Percentiles rank a stretch among this genome's conserved stretches.
phyloP scores from a whole-genome alignment of 1,140 invertebrate species.

The Metopolophium dirhodum region DNA sequence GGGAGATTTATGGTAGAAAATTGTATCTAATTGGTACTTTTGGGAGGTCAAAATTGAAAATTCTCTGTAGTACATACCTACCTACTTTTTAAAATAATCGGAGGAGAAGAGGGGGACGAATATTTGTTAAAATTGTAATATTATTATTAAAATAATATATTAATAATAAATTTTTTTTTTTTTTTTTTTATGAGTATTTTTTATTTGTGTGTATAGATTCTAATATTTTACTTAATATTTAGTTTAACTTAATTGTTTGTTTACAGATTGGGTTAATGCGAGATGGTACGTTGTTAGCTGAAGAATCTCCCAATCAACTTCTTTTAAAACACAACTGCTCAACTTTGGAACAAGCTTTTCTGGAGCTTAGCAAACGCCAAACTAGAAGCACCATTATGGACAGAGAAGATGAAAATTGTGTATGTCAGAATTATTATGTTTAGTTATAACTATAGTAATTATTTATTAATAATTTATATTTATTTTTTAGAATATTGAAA shows the following conservation, averaged over 20 bases:
- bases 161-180: too few relatives aligned
- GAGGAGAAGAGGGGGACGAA: too few relatives aligned
- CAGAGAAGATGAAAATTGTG: conserved; percentile 59
- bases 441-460: neutral
- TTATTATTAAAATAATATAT: too few relatives aligned
- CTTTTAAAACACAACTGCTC: conserved; percentile 64
- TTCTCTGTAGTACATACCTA: too few relatives aligned
- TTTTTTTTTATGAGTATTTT: neutral
- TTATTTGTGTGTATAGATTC: neutral
- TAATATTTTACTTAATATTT: neutral
- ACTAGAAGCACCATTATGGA: conserved; percentile 56
- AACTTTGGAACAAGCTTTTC: conserved; percentile 65
- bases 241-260: neutral
- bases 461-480: neutral
- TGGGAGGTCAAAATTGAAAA: too few relatives aligned
- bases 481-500: conserved; percentile 58
- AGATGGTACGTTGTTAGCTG: conserved; percentile 68
- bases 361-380: conserved; percentile 59
- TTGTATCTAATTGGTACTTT: too few relatives aligned
- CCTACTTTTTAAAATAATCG: too few relatives aligned
- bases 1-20: too few relatives aligned
- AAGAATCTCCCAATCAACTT: conserved; percentile 66
- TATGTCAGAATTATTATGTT: conserved; percentile 19
- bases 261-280: conserved; percentile 69
- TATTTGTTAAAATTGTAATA: too few relatives aligned